Conservation (phyloP, 1,140 invertebrate species). For the Drosophila ercepeae region DNA sequence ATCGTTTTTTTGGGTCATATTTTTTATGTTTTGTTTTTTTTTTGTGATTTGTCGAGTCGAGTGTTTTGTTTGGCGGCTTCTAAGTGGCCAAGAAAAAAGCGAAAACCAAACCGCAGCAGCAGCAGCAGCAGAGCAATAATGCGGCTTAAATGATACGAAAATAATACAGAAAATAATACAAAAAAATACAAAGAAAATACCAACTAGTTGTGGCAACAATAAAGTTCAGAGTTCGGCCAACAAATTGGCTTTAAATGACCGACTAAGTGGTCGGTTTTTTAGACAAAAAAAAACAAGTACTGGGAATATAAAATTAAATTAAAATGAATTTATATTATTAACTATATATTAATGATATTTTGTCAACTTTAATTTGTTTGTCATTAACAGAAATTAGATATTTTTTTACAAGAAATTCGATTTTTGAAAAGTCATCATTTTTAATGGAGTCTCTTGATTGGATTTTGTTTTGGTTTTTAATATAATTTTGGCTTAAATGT, state of each 20-base stretch:
- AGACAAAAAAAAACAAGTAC: background rate
- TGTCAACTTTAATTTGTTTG: too few relatives aligned
- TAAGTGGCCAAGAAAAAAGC: slow-evolving; percentile 34
- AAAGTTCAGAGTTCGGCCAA: slow-evolving; percentile 67
- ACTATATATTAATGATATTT: too few relatives aligned
- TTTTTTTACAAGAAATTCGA: too few relatives aligned
- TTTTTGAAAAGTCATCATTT: too few relatives aligned
- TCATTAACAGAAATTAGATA: too few relatives aligned
- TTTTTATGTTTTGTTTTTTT: slow-evolving; percentile 28
- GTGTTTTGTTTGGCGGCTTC: slow-evolving; percentile 65
- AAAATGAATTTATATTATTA: background rate
- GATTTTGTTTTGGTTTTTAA: too few relatives aligned
- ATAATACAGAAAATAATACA: too few relatives aligned
- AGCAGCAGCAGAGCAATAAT: slow-evolving; percentile 35
- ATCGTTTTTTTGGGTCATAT: slow-evolving; percentile 47
- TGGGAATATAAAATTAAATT: background rate
- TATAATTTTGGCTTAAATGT: too few relatives aligned
- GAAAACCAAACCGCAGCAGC: slow-evolving; percentile 23
- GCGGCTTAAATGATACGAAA: slow-evolving; percentile 26
- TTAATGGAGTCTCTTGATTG: too few relatives aligned
- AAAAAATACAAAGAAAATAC: slow-evolving; percentile 38
- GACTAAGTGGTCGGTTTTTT: background rate
- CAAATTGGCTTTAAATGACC: slow-evolving; percentile 32
- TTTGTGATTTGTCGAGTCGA: slow-evolving; percentile 47
- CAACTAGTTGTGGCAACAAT: slow-evolving; percentile 35